Percentiles rank a stretch among this genome's conserved stretches.
These are phyloP conservation scores for Frankliniella fusca DNA, from an alignment of 2,888 invertebrate genomes.

Conservation along the genomic window DNA sequence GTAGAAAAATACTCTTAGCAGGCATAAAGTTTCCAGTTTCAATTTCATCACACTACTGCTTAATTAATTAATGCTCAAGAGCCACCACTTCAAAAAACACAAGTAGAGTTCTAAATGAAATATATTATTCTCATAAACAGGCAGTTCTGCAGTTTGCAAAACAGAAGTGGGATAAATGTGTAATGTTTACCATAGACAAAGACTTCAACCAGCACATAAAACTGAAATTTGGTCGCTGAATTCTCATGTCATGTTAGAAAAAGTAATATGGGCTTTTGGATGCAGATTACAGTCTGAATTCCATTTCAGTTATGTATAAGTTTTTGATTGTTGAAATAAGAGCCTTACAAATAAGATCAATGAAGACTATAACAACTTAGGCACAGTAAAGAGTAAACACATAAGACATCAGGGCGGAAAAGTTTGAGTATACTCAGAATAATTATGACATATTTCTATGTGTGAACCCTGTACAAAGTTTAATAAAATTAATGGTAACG, in stretches of 20 bases:
- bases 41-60: neutral
- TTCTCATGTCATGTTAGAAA: too few species aligned
- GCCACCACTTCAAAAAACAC: neutral
- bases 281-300: too few species aligned
- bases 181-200: neutral
- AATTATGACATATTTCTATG: neutral
- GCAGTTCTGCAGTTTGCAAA: neutral
- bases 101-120: neutral
- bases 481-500: neutral
- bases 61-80: neutral
- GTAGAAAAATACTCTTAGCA: slow-evolving; percentile 25
- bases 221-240: too few species aligned
- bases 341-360: neutral
- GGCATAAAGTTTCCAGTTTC: neutral
- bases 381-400: neutral
- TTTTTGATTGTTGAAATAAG: neutral
- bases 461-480: neutral
- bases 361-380: neutral
- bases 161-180: neutral
- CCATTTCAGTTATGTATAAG: neutral
- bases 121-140: neutral
- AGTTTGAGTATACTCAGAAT: neutral
- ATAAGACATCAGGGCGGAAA: neutral
- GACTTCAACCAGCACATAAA: too few species aligned
- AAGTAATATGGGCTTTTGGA: too few species aligned